Conservation (phyloP, 2,888 invertebrate species). For the Cenopis cana region DNA sequence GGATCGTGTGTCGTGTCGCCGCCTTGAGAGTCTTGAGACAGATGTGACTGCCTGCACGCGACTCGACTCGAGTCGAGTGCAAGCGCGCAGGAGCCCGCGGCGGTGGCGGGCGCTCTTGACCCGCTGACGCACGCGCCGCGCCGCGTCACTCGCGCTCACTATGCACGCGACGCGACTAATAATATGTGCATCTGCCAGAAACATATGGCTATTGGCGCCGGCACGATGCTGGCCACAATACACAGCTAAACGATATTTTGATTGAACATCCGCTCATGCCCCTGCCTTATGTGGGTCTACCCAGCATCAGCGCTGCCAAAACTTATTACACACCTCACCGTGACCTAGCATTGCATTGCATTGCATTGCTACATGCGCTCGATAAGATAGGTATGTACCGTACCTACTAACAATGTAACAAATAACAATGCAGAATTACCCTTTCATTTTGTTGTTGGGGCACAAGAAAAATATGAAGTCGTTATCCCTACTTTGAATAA, state of each 20-base stretch:
- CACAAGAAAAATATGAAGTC: not conserved
- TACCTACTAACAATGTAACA: not conserved
- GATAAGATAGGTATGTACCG: not conserved
- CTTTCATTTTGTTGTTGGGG: not conserved
- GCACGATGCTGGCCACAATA: not conserved
- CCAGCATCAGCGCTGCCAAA: not conserved
- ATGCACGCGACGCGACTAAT: not conserved
- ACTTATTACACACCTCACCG: not conserved
- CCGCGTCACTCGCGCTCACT: slow-evolving; percentile 56
- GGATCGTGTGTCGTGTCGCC: slow-evolving; percentile 55
- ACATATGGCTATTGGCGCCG: slow-evolving; percentile 65
- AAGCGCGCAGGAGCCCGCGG: slow-evolving; percentile 23
- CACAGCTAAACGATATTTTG: not conserved
- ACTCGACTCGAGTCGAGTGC: slow-evolving; percentile 37
- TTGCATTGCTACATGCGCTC: too few relatives aligned
- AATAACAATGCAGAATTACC: not conserved
- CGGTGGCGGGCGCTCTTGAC: slow-evolving; percentile 42
- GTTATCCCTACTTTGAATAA: too few relatives aligned
- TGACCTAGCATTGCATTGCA: not conserved
- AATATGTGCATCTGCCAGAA: slow-evolving; percentile 9
- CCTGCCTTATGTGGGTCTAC: not conserved
- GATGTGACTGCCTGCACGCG: slow-evolving; percentile 78
- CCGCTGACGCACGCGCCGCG: slow-evolving; percentile 76
- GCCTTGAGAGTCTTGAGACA: slow-evolving; percentile 88
- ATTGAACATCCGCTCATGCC: not conserved